Percentiles rank a stretch among this genome's conserved stretches.
Evolutionary conservation across 2,113 vertebrate species (phyloP).

Genomic region (Cyphomyrus plagiostoma): DNA sequence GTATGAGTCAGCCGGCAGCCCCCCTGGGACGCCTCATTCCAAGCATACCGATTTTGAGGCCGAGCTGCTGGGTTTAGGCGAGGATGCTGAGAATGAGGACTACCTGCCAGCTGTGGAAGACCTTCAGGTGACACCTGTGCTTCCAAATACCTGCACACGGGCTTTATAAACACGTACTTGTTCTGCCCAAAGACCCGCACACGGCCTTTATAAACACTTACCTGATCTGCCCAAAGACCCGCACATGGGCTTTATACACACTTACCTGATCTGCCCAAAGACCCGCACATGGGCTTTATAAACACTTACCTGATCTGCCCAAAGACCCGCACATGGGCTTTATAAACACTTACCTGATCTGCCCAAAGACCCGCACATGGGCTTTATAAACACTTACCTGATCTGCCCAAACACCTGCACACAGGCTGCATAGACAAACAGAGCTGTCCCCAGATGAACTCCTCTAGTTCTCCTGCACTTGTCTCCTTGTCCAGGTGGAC

Average conservation of each 20-base stretch:
- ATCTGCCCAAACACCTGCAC: not conserved
- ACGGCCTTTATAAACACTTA: not conserved
- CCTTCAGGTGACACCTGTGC: conserved; percentile 59
- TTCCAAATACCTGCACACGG: not conserved
- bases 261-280: not conserved
- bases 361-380: not conserved
- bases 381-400: not conserved
- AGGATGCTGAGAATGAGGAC: conserved; percentile 65
- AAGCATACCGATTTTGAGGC: conserved; percentile 42
- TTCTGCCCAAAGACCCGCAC: not conserved
- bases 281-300: not conserved
- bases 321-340: not conserved
- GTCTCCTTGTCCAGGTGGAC: conserved; percentile 66
- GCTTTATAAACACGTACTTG: not conserved
- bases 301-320: not conserved
- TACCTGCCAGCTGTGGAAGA: conserved; percentile 58
- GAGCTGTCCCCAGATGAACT: not conserved
- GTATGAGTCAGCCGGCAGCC: conserved; percentile 41
- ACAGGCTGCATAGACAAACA: not conserved
- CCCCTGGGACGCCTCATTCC: not conserved
- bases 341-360: not conserved
- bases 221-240: not conserved
- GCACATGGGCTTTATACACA: not conserved
- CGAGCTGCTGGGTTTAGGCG: conserved; percentile 55
- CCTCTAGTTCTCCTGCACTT: not conserved